These are phyloP conservation scores for Brenthis daphne DNA, from an alignment of 2,888 invertebrate genomes.

Conservation along the genomic window DNA sequence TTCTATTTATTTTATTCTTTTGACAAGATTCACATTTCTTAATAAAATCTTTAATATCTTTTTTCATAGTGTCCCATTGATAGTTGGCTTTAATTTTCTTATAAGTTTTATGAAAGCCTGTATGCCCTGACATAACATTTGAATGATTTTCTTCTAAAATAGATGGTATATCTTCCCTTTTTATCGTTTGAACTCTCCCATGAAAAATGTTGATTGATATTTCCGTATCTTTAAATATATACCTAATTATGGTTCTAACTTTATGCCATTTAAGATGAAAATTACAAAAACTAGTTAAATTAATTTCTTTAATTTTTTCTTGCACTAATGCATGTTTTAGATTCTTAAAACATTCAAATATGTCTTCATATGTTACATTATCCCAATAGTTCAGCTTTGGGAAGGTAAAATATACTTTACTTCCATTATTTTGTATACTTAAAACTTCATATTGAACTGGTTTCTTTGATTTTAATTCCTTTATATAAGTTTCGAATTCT, in stretches of 20 bases:
- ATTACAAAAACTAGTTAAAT: conserved; percentile 19
- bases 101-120: conserved; percentile 26
- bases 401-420: conserved; percentile 14
- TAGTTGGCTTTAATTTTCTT: conserved; percentile 33
- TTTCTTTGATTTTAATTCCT: not conserved
- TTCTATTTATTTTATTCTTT: conserved; percentile 38
- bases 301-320: conserved; percentile 32
- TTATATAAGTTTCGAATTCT: conserved; percentile 6
- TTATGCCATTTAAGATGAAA: no score
- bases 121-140: conserved; percentile 42
- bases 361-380: conserved; percentile 40
- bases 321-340: conserved; percentile 22
- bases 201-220: conserved; percentile 35
- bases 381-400: conserved; percentile 25
- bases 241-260: conserved; percentile 33
- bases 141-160: conserved; percentile 39
- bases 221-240: conserved; percentile 37
- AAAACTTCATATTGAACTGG: conserved; percentile 6
- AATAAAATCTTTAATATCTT: conserved; percentile 47
- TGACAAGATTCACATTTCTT: conserved; percentile 48
- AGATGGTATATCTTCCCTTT: conserved; percentile 30
- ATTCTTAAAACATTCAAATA: conserved; percentile 38
- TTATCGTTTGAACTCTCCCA: conserved; percentile 32
- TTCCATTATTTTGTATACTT: conserved; percentile 3
- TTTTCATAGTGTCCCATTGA: conserved; percentile 30